A percentile compares a stretch with the other conserved stretches of the same genome.
Evolutionary conservation across 2,888 invertebrate species (phyloP).

Genomic region (Cephonodes hylas): DNA sequence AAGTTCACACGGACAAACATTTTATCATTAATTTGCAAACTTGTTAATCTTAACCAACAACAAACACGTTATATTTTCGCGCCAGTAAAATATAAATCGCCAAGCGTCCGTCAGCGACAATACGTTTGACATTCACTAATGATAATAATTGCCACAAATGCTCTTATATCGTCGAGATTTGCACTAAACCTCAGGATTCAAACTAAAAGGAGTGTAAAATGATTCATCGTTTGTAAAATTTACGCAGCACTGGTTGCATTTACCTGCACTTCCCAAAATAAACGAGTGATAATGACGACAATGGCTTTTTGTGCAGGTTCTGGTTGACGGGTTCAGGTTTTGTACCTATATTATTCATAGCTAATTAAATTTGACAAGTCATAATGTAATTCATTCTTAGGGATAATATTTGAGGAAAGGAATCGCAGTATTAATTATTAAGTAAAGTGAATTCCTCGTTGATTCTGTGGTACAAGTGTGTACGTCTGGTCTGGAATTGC

Average conservation of each 20-base stretch:
- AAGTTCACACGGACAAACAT: not conserved
- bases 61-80: not conserved
- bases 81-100: not conserved
- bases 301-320: not conserved
- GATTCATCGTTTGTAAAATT: conserved; percentile 2
- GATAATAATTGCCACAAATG: conserved; percentile 26
- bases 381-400: not conserved
- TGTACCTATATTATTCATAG: not conserved
- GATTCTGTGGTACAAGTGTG: no score
- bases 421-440: not conserved
- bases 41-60: not conserved
- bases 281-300: not conserved
- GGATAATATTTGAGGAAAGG: not conserved
- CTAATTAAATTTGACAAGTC: not conserved
- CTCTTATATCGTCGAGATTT: conserved; percentile 32
- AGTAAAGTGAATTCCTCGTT: no score
- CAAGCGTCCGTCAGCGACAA: conserved; percentile 26
- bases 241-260: not conserved
- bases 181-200: conserved; percentile 4
- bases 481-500: no score
- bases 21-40: not conserved
- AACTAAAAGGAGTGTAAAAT: not conserved
- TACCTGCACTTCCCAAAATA: not conserved
- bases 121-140: conserved; percentile 31
- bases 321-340: not conserved